phyloP scores from a whole-genome alignment of 2,888 invertebrate genomes.

The Cheilosia grossa region DNA sequence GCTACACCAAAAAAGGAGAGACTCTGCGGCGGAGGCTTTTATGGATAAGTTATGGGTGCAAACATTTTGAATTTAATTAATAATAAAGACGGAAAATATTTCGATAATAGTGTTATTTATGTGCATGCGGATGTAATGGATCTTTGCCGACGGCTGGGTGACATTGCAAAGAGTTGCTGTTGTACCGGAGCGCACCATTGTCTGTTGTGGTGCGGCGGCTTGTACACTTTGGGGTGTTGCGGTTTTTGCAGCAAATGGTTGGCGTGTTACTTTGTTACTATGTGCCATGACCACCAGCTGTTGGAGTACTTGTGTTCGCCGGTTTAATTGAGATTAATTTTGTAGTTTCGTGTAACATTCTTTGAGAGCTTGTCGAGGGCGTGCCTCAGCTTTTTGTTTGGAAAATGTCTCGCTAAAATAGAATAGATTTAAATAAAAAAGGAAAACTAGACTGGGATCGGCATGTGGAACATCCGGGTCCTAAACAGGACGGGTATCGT shows the following conservation, averaged over 20 bases:
- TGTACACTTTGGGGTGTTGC: conserved; percentile 52
- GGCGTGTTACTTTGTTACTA: conserved; percentile 11
- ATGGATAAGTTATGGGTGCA: conserved; percentile 68
- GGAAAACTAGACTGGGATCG: too few species aligned
- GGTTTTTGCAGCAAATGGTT: conserved; percentile 41
- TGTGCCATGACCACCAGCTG: conserved; percentile 41
- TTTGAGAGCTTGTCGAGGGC: background rate
- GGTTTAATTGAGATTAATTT: conserved; percentile 56
- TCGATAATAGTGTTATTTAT: conserved; percentile 71
- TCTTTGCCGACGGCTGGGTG: conserved; percentile 12
- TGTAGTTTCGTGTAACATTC: background rate
- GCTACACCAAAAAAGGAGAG: background rate
- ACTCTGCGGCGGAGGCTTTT: conserved; percentile 38
- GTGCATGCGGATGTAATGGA: conserved; percentile 60
- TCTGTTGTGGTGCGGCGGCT: conserved; percentile 19
- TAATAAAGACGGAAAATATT: conserved; percentile 68
- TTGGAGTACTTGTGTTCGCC: conserved; percentile 16
- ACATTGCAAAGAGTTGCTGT: conserved; percentile 4
- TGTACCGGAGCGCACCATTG: background rate
- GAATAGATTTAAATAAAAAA: too few species aligned
- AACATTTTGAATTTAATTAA: conserved; percentile 75
- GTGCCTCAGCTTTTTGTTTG: background rate
- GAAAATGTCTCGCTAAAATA: background rate
- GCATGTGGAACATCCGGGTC: too few species aligned
- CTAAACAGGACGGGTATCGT: too few species aligned